Conservation (phyloP, 1,140 invertebrate species). For the Homarus americanus region DNA sequence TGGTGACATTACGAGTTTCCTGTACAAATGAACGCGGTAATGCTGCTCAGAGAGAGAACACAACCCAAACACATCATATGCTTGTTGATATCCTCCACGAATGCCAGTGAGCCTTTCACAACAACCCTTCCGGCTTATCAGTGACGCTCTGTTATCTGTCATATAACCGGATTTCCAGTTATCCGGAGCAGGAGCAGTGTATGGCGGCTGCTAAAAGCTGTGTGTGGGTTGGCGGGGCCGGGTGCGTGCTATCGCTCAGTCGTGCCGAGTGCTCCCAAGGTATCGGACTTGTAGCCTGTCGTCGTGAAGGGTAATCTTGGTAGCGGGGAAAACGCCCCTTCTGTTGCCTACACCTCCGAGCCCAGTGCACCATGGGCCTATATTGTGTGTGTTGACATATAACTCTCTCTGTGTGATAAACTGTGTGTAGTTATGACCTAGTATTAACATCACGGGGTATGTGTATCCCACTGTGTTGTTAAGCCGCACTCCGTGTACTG, state of each 20-base stretch:
- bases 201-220: constrained; percentile 16
- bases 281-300: constrained; percentile 8
- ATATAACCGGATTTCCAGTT: constrained; percentile 14
- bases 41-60: background rate
- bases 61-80: no score
- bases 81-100: background rate
- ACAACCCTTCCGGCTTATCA: background rate
- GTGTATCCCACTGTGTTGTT: background rate
- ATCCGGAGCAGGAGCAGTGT: constrained; percentile 12
- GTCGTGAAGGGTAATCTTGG: constrained; percentile 9
- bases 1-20: background rate
- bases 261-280: constrained; percentile 12
- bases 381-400: background rate
- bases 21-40: background rate
- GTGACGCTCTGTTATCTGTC: background rate
- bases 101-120: background rate
- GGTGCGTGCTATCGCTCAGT: constrained; percentile 16
- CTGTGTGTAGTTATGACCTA: background rate
- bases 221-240: constrained; percentile 11
- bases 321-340: constrained; percentile 12
- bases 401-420: background rate
- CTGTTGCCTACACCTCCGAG: background rate
- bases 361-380: background rate
- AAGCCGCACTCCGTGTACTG: background rate
- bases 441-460: background rate